Evolutionary conservation across 2,888 invertebrate species (phyloP).

Genomic region (Philereme transversata): DNA sequence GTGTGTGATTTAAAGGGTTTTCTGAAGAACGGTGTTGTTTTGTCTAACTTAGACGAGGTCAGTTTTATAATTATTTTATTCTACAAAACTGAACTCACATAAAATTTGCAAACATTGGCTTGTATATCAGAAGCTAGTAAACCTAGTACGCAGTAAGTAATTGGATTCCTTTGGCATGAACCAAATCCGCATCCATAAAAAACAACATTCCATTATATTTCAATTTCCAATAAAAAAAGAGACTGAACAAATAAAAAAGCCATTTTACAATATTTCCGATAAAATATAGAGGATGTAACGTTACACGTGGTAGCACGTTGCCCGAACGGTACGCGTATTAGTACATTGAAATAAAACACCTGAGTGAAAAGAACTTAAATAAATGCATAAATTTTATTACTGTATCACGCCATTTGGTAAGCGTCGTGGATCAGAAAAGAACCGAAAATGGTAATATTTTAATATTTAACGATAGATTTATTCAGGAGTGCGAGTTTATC

Average conservation of each 20-base stretch:
- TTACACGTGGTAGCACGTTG: not conserved
- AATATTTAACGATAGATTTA: conserved; percentile 26
- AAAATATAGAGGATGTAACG: conserved; percentile 9
- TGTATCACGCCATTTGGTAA: conserved; percentile 9
- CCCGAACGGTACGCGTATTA: conserved; percentile 5
- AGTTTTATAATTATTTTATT: no score
- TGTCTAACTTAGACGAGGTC: no score
- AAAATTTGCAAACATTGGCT: no score
- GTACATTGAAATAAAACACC: conserved; percentile 16
- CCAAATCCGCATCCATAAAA: no score
- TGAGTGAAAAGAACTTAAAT: conserved; percentile 20
- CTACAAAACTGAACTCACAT: no score
- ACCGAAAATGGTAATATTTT: conserved; percentile 23
- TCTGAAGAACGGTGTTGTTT: no score
- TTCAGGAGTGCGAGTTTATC: conserved; percentile 24
- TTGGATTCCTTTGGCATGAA: no score
- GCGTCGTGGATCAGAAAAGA: conserved; percentile 17
- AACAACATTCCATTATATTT: no score
- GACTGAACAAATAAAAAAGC: conserved; percentile 4
- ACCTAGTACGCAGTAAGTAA: no score
- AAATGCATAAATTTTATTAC: conserved; percentile 25
- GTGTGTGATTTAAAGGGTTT: no score
- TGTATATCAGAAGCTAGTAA: no score
- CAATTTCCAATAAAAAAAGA: no score
- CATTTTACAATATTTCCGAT: conserved; percentile 8